Percentiles rank a stretch among this genome's conserved stretches.
Conservation (phyloP, 2,888 invertebrate genomes). For the Monoplex corrugatus region DNA sequence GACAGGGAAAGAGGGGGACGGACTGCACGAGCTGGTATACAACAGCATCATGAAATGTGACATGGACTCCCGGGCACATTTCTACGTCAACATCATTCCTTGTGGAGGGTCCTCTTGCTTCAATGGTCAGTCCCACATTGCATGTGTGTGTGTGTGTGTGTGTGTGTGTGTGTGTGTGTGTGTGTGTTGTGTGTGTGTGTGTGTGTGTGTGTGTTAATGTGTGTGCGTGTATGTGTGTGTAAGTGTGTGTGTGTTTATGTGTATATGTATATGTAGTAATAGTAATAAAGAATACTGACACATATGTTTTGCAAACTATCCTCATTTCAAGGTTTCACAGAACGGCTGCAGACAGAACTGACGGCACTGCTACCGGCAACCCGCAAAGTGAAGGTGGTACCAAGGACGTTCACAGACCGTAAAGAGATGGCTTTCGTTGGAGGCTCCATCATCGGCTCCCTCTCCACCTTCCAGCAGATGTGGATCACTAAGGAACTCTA, state of each 20-base stretch:
- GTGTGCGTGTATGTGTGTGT: no score
- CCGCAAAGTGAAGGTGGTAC: not conserved
- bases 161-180: no score
- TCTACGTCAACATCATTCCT: constrained; percentile 9
- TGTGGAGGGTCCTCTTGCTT: not conserved
- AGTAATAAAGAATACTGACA: no score
- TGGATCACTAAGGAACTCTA: not conserved
- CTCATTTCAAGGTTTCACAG: not conserved
- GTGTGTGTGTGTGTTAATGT: no score
- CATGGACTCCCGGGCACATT: not conserved
- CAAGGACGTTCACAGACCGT: not conserved
- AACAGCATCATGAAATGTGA: constrained; percentile 34
- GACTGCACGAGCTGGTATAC: constrained; percentile 4
- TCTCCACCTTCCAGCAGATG: not conserved
- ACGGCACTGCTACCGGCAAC: not conserved
- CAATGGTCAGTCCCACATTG: not conserved
- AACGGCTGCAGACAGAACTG: not conserved
- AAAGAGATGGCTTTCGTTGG: not conserved
- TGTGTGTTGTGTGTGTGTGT: no score
- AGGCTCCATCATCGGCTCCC: not conserved
- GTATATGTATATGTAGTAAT: no score
- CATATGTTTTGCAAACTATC: not conserved
- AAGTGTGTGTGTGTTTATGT: no score
- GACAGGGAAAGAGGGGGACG: not conserved
- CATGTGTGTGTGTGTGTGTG: no score